A percentile compares a stretch with the other conserved stretches of the same genome.
Evolutionary conservation across 2,113 vertebrate species (phyloP).

Genomic region (Zapus hudsonius): DNA sequence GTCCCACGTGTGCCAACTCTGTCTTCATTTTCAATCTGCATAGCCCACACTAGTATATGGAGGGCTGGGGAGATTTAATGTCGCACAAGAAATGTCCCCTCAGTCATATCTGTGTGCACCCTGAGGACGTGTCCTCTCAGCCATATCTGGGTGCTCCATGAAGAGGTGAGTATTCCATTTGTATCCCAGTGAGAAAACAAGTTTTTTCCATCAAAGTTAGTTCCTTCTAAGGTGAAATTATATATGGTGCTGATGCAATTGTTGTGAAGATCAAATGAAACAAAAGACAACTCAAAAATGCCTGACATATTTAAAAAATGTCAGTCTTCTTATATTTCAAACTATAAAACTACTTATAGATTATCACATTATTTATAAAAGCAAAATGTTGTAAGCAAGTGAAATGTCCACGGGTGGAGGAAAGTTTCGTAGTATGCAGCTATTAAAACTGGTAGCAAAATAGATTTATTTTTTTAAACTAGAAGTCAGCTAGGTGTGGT

Average conservation of each 20-base stretch:
- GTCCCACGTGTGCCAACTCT: neutral
- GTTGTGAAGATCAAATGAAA: too few relatives aligned
- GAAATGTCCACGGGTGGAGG: neutral
- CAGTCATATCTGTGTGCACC: neutral
- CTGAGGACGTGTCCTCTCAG: neutral
- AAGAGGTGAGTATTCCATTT: neutral
- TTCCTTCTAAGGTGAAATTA: neutral
- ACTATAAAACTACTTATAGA: neutral
- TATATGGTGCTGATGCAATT: too few relatives aligned
- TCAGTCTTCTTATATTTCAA: neutral
- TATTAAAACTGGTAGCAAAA: slow-evolving; percentile 3
- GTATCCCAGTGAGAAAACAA: neutral
- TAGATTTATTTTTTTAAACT: neutral
- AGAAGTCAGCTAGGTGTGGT: too few relatives aligned
- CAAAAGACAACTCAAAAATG: slow-evolving; percentile 58
- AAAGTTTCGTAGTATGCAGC: neutral
- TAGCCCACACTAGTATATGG: neutral
- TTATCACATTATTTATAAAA: neutral
- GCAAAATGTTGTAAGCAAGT: slow-evolving; percentile 10
- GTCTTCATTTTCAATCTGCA: neutral
- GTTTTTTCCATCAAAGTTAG: neutral
- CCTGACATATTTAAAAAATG: neutral
- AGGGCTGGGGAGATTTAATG: neutral
- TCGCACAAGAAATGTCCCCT: neutral
- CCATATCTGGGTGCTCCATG: neutral